Conservation (phyloP, 2,797 vertebrate species). For the Sarcophilus harrisii region DNA sequence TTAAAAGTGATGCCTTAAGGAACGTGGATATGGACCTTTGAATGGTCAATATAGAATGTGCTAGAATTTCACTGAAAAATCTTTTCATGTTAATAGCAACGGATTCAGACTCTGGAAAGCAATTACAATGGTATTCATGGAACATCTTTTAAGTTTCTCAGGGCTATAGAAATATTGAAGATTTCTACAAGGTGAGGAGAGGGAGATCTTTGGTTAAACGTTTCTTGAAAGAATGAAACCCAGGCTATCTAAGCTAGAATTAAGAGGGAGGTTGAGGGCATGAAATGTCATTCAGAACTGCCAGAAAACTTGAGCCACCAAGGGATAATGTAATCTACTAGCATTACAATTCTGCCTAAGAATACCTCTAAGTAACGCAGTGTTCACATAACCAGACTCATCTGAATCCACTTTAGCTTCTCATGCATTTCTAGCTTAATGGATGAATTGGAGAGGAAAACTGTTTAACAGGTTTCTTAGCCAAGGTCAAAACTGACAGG, state of each 20-base stretch:
- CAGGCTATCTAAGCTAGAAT: neutral
- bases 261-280: neutral
- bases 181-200: neutral
- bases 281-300: neutral
- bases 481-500: neutral
- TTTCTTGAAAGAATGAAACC: neutral
- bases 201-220: neutral
- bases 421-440: neutral
- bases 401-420: neutral
- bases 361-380: neutral
- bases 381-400: neutral
- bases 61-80: neutral
- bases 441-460: neutral
- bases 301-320: neutral
- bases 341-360: neutral
- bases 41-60: neutral
- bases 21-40: neutral
- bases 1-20: neutral
- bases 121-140: neutral
- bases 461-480: neutral
- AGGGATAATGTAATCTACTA: neutral
- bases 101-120: neutral
- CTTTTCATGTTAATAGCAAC: neutral
- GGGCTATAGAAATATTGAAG: neutral
- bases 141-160: neutral